phyloP scores from a whole-genome alignment of 1,140 invertebrate genomes.

The Hetaerina americana region DNA sequence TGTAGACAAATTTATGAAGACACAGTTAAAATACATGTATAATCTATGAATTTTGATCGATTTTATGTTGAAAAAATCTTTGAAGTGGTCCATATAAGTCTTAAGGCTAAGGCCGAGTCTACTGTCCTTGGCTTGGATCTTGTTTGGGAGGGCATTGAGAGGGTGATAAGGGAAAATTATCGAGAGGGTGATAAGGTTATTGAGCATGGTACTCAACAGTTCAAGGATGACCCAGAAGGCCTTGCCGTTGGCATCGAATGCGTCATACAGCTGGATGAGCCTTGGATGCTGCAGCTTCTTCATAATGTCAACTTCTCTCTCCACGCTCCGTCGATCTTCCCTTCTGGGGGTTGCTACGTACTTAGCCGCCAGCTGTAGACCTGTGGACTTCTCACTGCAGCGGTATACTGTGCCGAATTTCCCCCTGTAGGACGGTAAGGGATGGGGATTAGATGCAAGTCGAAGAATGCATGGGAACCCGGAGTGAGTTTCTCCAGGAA shows the following conservation, averaged over 20 bases:
- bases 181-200: too few relatives aligned
- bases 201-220: too few relatives aligned
- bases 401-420: slow-evolving; percentile 96
- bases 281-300: slow-evolving; percentile 80
- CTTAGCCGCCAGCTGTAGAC: slow-evolving; percentile 79
- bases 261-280: slow-evolving; percentile 91
- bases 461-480: not conserved
- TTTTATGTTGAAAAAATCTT: too few relatives aligned
- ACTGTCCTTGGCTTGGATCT: too few relatives aligned
- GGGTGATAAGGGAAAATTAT: too few relatives aligned
- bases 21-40: too few relatives aligned
- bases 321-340: slow-evolving; percentile 81
- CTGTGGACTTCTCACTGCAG: slow-evolving; percentile 71
- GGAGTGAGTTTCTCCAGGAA: not conserved
- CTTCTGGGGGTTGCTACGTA: slow-evolving; percentile 72
- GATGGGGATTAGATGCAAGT: slow-evolving; percentile 13
- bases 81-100: too few relatives aligned
- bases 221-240: slow-evolving; percentile 91
- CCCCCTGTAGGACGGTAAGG: slow-evolving; percentile 51
- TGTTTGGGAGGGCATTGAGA: too few relatives aligned
- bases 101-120: too few relatives aligned
- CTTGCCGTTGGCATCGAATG: slow-evolving; percentile 73
- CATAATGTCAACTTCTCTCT: slow-evolving; percentile 95
- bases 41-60: too few relatives aligned
- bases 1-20: too few relatives aligned